These are phyloP conservation scores for Glyptemys insculpta DNA, from an alignment of 2,797 vertebrate genomes.

Conservation along the genomic window DNA sequence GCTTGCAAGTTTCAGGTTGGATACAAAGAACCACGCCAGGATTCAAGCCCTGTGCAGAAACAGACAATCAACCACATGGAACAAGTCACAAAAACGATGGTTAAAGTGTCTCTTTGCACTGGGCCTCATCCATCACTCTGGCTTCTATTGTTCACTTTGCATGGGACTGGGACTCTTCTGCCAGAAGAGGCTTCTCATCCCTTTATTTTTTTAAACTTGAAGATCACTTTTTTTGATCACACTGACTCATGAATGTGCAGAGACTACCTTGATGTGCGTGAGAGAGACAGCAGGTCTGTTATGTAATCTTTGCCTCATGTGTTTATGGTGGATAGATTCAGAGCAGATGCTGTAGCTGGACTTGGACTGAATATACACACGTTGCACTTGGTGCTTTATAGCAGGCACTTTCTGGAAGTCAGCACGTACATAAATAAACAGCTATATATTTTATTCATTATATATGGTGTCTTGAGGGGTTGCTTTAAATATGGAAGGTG, in stretches of 20 bases:
- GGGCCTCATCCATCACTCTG: not conserved
- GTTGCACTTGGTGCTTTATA: not conserved
- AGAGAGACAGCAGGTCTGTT: constrained; percentile 47
- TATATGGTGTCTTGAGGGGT: not conserved
- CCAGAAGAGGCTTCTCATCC: not conserved
- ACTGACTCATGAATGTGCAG: constrained; percentile 22
- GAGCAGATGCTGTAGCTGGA: not conserved
- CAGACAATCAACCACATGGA: accelerated
- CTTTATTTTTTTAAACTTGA: not conserved
- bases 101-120: not conserved
- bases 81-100: accelerated
- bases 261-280: not conserved
- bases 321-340: not conserved
- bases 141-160: not conserved
- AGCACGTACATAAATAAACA: constrained; percentile 13
- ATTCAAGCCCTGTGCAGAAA: accelerated
- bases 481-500: not conserved
- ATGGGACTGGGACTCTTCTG: not conserved
- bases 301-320: constrained; percentile 14
- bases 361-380: not conserved
- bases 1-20: accelerated
- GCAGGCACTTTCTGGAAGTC: not conserved
- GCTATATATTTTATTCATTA: constrained; percentile 24
- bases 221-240: not conserved
- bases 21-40: accelerated